These are phyloP conservation scores for Drosophila acutilabella DNA, from an alignment of 2,888 invertebrate species.

Conservation along the genomic window DNA sequence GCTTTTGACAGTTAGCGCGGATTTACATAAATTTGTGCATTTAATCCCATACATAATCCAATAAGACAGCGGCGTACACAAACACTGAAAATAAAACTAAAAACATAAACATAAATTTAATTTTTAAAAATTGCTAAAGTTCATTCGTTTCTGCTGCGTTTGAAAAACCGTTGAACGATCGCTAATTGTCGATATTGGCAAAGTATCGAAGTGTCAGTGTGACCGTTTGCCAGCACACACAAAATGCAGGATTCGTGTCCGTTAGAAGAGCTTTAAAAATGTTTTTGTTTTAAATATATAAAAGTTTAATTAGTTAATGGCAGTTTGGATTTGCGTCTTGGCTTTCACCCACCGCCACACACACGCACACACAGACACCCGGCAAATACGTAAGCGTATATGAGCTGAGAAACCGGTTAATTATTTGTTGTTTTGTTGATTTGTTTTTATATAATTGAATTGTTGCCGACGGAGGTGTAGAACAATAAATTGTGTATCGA, in stretches of 20 bases:
- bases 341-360: background rate
- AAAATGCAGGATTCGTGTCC: constrained; percentile 14
- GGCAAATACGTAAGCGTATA: background rate
- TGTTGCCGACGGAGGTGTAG: constrained; percentile 4
- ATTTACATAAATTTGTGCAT: too few relatives aligned
- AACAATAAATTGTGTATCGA: constrained; percentile 30
- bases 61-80: too few relatives aligned
- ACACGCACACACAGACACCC: background rate
- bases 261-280: constrained; percentile 2
- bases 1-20: too few relatives aligned
- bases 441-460: constrained; percentile 35
- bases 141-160: too few relatives aligned
- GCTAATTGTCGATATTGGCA: background rate
- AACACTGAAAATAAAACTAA: too few relatives aligned
- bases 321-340: constrained; percentile 15
- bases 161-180: too few relatives aligned
- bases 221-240: constrained; percentile 6
- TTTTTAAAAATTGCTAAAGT: too few relatives aligned
- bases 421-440: constrained; percentile 23
- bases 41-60: too few relatives aligned
- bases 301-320: constrained; percentile 20
- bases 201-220: constrained; percentile 10
- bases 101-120: too few relatives aligned
- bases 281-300: too few relatives aligned
- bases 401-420: constrained; percentile 30